A percentile compares a stretch with the other conserved stretches of the same genome.
Evolutionary conservation across 2,888 invertebrate species (phyloP).

Genomic region (Troglohyphantes excavatus): DNA sequence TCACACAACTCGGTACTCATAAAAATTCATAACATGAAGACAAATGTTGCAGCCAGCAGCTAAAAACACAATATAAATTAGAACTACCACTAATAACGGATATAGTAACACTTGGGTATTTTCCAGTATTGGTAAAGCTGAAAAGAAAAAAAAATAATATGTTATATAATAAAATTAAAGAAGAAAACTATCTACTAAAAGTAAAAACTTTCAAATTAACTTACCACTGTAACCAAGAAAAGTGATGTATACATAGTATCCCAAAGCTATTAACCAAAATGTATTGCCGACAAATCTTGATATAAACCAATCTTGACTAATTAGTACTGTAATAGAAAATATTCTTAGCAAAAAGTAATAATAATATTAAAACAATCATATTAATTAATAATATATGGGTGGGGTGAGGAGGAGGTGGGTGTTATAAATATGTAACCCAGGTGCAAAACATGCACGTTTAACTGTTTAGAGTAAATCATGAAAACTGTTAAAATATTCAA

Average conservation of each 20-base stretch:
- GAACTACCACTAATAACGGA: slow-evolving; percentile 89
- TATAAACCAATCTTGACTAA: slow-evolving; percentile 89
- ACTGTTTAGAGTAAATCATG: too few relatives aligned
- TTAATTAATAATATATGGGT: too few relatives aligned
- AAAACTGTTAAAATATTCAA: too few relatives aligned
- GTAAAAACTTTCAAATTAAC: slow-evolving; percentile 83
- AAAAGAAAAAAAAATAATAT: background rate
- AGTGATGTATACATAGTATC: slow-evolving; percentile 97
- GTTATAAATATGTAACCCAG: too few relatives aligned
- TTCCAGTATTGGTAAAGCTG: slow-evolving; percentile 92
- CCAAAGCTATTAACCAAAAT: slow-evolving; percentile 94
- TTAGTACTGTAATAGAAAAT: slow-evolving; percentile 86
- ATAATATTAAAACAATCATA: too few relatives aligned
- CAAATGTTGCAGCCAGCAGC: slow-evolving; percentile 92
- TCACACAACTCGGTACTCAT: slow-evolving; percentile 88
- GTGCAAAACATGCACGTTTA: too few relatives aligned
- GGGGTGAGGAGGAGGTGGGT: too few relatives aligned
- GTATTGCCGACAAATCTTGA: slow-evolving; percentile 94
- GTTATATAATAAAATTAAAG: background rate
- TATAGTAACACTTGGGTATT: slow-evolving; percentile 92
- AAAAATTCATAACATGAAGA: slow-evolving; percentile 90
- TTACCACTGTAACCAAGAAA: slow-evolving; percentile 97
- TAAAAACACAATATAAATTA: slow-evolving; percentile 90
- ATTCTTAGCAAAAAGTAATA: background rate
- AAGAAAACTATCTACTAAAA: background rate